Conservation (phyloP, 2,888 invertebrate genomes). For the Sarcophaga caerulescens region DNA sequence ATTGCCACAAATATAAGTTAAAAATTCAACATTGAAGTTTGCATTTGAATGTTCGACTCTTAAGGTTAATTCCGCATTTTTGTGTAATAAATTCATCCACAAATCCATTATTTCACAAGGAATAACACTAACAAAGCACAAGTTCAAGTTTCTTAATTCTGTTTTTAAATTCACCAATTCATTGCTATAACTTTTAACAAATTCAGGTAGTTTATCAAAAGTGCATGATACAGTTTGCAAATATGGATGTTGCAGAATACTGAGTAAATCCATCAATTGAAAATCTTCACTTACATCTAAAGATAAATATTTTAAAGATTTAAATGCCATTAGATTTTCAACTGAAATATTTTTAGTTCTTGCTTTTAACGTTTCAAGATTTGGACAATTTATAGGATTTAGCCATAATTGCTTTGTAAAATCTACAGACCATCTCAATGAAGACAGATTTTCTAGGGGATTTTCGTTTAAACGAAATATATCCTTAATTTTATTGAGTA, state of each 20-base stretch:
- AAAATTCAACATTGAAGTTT: not conserved
- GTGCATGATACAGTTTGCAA: not conserved
- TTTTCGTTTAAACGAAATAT: not conserved
- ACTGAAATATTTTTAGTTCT: not conserved
- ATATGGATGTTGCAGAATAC: not conserved
- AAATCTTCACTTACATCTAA: not conserved
- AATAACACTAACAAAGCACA: not conserved
- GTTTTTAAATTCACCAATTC: not conserved
- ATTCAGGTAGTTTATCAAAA: not conserved
- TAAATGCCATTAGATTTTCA: not conserved
- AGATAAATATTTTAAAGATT: not conserved
- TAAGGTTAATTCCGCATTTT: not conserved
- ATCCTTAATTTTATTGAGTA: not conserved
- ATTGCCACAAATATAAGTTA: not conserved
- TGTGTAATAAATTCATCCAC: not conserved
- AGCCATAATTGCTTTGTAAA: not conserved
- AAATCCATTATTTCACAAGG: not conserved
- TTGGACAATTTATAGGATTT: conserved; percentile 1
- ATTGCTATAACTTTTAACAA: not conserved
- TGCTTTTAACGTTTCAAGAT: not conserved
- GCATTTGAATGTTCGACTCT: not conserved
- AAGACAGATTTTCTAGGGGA: not conserved
- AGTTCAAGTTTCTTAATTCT: not conserved
- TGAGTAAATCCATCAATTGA: not conserved
- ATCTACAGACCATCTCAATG: conserved; percentile 6